A percentile compares a stretch with the other conserved stretches of the same genome.
These are phyloP conservation scores for Champsocephalus gunnari DNA, from an alignment of 2,797 vertebrate species.

Conservation along the genomic window DNA sequence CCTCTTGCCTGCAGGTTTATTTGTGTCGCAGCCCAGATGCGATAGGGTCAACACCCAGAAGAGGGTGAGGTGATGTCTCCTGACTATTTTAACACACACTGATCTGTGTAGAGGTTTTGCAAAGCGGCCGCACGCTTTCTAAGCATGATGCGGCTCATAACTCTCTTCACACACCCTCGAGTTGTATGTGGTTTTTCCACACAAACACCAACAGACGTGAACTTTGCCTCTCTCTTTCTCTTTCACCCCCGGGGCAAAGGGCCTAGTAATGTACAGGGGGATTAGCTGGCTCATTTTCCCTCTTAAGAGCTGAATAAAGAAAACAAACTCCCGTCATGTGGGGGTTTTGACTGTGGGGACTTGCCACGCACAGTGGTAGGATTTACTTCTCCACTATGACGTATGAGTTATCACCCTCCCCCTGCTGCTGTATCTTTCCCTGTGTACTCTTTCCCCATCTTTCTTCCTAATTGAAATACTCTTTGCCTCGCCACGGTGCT, in stretches of 20 bases:
- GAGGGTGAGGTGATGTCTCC: constrained; percentile 59
- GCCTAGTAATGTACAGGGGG: constrained; percentile 62
- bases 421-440: constrained; percentile 36
- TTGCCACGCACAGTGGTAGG: constrained; percentile 53
- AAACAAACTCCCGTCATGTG: constrained; percentile 76
- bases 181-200: constrained; percentile 9
- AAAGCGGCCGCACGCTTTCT: constrained; percentile 36
- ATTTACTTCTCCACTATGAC: constrained; percentile 48
- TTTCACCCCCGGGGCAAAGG: constrained; percentile 59
- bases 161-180: constrained; percentile 15
- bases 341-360: constrained; percentile 49
- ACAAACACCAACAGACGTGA: constrained; percentile 48
- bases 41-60: constrained; percentile 46
- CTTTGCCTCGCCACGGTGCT: constrained; percentile 48
- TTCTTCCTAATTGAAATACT: constrained; percentile 75
- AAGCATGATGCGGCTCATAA: constrained; percentile 34
- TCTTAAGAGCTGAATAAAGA: constrained; percentile 74
- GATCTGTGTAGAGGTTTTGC: constrained; percentile 52
- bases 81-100: constrained; percentile 65
- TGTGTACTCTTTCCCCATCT: constrained; percentile 52
- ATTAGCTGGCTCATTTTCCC: constrained; percentile 80
- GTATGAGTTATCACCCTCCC: constrained; percentile 53
- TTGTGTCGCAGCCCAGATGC: constrained; percentile 62
- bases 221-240: constrained; percentile 39
- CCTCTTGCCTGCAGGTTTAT: constrained; percentile 59